Evolutionary conservation across 2,113 vertebrate genomes (phyloP), one percentile per base, ranked within the genome.

Genomic region (Phaethornis superciliosus): DNA sequence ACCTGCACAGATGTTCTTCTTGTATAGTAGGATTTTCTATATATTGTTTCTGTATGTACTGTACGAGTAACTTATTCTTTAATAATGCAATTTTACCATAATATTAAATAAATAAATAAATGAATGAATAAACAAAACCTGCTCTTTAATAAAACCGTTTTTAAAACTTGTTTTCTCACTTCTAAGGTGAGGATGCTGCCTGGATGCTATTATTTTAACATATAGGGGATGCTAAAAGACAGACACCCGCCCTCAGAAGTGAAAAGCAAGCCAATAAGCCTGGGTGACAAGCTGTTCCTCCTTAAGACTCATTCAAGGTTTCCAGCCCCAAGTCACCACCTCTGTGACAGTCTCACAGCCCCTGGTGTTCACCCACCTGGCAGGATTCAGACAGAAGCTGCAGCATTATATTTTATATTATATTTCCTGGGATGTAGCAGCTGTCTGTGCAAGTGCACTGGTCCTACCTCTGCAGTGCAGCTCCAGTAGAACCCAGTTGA

Each of bases 1-100:
- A 89, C 78, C 86, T 67, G 76, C 92, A 96, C 90, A 82, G 85
- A 90, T 88, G 37, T 40, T 40, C 60, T 85, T 95, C 92, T 91
- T 95, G 69, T 94, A 93, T 78, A 94, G 90, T 77, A 96, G 88
- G 67, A 92, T 94, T 96, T 95, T 96, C 96, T 96, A 95, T 88
- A 33, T 96, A 92, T 97, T 97, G 92, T 98, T 96, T 95, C 94
- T 91, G 88, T 97, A 97, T 97, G 97, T 98, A 98, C 97, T 98
- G 97, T 98, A 98, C 85, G 90, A 95, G 92, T 98, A 98, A 98
- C 97, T 98, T 98, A 98, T 98, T 98, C 96, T 98, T 88, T 77
- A 97, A 97, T 94, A 96, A 96, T 96, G 96, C 95, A 33, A 95
- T 97, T 97, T 98, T 97, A 95, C 96, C 95, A 12, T 89, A 95